Percentiles rank a stretch among this genome's conserved stretches.
Conservation (phyloP, 2,888 invertebrate species). For the Halocaridina rubra region DNA sequence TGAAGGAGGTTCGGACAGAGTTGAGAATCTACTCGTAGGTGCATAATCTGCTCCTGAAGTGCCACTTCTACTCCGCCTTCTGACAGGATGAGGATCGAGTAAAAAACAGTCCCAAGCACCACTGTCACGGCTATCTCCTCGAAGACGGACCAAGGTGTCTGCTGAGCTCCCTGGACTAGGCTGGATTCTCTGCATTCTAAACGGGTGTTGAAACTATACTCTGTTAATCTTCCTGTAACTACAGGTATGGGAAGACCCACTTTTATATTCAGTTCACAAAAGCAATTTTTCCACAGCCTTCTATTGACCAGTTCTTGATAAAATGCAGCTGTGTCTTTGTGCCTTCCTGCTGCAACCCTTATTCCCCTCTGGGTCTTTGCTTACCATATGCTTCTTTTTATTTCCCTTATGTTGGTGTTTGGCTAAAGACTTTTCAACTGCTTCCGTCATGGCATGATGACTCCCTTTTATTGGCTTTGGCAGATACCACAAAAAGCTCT, state of each 20-base stretch:
- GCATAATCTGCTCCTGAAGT: constrained; percentile 17
- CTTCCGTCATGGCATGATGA: too few relatives aligned
- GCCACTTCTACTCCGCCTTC: constrained; percentile 22
- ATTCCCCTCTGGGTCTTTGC: not conserved
- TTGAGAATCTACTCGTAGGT: constrained; percentile 21
- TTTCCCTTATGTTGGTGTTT: too few relatives aligned
- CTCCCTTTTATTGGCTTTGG: too few relatives aligned
- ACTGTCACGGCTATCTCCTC: constrained; percentile 21
- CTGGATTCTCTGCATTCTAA: not conserved
- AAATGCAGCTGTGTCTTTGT: not conserved
- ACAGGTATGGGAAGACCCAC: not conserved
- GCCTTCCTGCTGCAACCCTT: too few relatives aligned
- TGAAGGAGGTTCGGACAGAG: constrained; percentile 7
- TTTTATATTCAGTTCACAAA: not conserved
- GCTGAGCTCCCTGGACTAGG: not conserved
- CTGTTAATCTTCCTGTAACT: not conserved
- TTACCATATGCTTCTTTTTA: too few relatives aligned
- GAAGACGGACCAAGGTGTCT: constrained; percentile 15
- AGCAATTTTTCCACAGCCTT: too few relatives aligned
- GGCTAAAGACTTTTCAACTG: too few relatives aligned
- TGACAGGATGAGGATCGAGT: not conserved
- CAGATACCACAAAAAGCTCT: too few relatives aligned
- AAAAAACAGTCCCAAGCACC: constrained; percentile 38
- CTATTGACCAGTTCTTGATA: too few relatives aligned
- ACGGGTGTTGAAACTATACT: too few relatives aligned